Evolutionary conservation across 2,888 invertebrate genomes (phyloP).

Genomic region (Cryptus viduatorius): DNA sequence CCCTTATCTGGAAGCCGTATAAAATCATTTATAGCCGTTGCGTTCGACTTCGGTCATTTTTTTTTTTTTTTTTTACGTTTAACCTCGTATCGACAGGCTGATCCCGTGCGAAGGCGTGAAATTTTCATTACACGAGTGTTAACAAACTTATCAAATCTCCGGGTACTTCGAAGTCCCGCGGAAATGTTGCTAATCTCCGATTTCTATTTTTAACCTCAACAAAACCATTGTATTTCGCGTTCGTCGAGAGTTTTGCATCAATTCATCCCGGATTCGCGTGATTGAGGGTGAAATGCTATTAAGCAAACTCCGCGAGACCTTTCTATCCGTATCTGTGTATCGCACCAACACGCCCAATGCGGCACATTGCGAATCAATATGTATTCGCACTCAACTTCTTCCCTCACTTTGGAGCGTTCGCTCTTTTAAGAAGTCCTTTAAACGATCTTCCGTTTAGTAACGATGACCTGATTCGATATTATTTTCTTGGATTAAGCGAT

Average conservation of each 20-base stretch:
- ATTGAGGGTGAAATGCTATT: constrained; percentile 6
- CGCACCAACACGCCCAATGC: neutral
- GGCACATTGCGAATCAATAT: neutral
- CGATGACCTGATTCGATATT: neutral
- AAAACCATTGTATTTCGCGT: constrained; percentile 1
- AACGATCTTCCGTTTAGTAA: neutral
- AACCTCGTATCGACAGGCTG: too few species aligned
- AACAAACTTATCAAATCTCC: too few species aligned
- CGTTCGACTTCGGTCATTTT: too few species aligned
- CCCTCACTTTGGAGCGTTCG: too few species aligned
- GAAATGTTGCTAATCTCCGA: neutral
- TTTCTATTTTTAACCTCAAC: constrained; percentile 5
- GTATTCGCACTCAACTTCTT: neutral
- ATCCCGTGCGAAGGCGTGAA: too few species aligned
- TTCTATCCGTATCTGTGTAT: neutral
- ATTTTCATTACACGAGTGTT: too few species aligned
- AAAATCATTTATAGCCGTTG: too few species aligned
- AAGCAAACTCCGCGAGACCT: neutral
- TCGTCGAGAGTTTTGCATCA: constrained; percentile 2
- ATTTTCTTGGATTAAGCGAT: neutral
- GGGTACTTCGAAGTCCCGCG: too few species aligned
- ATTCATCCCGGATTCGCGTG: neutral
- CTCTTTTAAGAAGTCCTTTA: neutral
- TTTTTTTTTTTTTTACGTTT: too few species aligned
- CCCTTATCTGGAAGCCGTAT: too few species aligned